phyloP scores from a whole-genome alignment of 2,113 vertebrate species.

The Halcyon senegalensis region DNA sequence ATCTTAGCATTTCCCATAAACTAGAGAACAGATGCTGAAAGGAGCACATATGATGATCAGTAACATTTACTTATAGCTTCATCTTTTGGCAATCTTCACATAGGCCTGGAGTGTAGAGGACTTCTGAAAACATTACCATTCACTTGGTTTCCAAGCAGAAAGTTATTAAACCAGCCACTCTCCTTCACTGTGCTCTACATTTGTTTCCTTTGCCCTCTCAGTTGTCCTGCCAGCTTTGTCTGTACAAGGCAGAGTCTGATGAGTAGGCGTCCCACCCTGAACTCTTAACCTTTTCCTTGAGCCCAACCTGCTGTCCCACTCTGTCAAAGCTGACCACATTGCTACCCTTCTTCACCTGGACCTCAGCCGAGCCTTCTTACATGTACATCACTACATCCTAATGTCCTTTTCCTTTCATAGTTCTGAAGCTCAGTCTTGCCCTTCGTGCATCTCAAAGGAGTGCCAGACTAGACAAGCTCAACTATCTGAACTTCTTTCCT shows the following conservation, averaged over 20 bases:
- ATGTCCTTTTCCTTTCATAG: neutral
- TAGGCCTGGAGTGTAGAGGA: neutral
- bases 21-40: neutral
- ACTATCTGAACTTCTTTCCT: neutral
- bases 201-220: neutral
- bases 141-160: neutral
- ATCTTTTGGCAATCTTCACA: neutral
- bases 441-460: neutral
- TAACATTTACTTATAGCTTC: neutral
- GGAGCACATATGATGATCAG: neutral
- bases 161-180: neutral
- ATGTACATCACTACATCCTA: neutral
- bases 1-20: neutral
- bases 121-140: neutral
- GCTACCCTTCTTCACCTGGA: neutral
- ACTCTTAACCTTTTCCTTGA: neutral
- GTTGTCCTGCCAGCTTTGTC: neutral
- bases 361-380: neutral
- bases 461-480: neutral
- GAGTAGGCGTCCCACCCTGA: neutral
- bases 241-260: neutral
- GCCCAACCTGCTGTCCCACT: neutral
- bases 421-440: neutral
- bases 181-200: neutral
- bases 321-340: neutral